Evolutionary conservation across 2,797 vertebrate genomes (phyloP), one percentile per base, ranked within the genome.

Genomic region (Ctenopoma kingsleyae): DNA sequence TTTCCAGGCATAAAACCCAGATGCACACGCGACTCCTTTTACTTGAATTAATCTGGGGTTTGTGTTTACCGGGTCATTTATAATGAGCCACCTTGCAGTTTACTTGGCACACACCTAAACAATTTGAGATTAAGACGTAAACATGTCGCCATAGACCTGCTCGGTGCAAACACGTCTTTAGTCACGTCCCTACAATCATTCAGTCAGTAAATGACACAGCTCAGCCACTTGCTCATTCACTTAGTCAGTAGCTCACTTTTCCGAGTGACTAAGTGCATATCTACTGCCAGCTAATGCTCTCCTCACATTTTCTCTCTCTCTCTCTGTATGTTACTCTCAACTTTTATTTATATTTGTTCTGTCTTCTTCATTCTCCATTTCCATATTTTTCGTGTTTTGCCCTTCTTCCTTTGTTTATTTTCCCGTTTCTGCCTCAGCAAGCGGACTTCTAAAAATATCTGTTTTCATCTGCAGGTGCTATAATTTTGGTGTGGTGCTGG

Each of bases 371-470:
- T 41, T 48, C 43, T 32, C 13, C n/a, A n/a, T 32, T 43, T 23
- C n/a, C 44, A 15, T 7, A 40, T 27, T 5, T 17, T 54, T 3
- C 12, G 32, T 0, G 8, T 47, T 25, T 30, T 40, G 1, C 25
- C 69, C 51, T 68, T 62, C 63, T 61, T 11, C 38, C 66, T 72
- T 72, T 69, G 71, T 81, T 71, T 74, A 52, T 83, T 77, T 23
- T 20, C 35, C 2, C 17, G 19, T 47, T 49, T 71, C 15, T 47
- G 27, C 52, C 50, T 48, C 66, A 17, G 49, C 41, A 4, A 44
- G 62, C 19, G 5, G 23, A 32, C 25, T 16, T 70, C 81, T 83
- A 81, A 76, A 87, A 88, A 81, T 84, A 86, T 38, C 73, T 23
- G 16, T 68, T 58, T 38, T 66, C 44, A 4, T 71, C 51, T 50